A percentile compares a stretch with the other conserved stretches of the same genome.
Conservation (phyloP, 1,140 invertebrate genomes). For the Bombus difficillimus region DNA sequence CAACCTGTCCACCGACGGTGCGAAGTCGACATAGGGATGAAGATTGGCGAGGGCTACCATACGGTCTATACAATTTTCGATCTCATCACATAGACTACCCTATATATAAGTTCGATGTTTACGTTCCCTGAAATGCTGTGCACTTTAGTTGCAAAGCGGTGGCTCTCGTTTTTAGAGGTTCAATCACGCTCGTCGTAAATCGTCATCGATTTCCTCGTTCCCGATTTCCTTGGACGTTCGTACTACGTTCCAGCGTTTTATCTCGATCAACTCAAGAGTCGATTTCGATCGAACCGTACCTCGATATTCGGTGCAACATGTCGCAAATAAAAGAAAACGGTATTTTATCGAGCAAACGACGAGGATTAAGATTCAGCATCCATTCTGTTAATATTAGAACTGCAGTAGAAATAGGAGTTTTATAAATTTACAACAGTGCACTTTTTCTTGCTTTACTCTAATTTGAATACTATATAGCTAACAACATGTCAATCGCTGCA, state of each 20-base stretch:
- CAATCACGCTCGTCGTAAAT: constrained; percentile 51
- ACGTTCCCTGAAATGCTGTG: constrained; percentile 20
- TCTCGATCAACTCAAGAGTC: not conserved
- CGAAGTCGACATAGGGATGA: constrained; percentile 56
- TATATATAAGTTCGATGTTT: constrained; percentile 44
- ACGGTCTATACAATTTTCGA: constrained; percentile 46
- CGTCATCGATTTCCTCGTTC: constrained; percentile 44
- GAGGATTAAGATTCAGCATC: not conserved
- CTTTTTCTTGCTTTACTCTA: no score
- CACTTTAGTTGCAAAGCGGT: constrained; percentile 34
- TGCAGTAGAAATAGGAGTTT: not conserved
- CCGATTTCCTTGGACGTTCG: constrained; percentile 19
- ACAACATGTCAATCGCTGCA: no score
- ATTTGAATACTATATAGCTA: no score
- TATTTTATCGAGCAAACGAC: not conserved
- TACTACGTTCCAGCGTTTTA: constrained; percentile 37
- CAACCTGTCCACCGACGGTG: constrained; percentile 76
- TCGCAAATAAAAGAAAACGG: not conserved
- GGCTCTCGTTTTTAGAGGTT: constrained; percentile 30
- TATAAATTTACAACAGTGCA: no score
- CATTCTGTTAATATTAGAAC: not conserved
- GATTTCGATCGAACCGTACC: not conserved
- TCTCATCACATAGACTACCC: constrained; percentile 43
- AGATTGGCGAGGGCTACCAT: constrained; percentile 29
- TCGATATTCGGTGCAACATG: not conserved